These are phyloP conservation scores for Acanthosepion esculentum DNA, from an alignment of 2,888 invertebrate genomes.

Conservation along the genomic window DNA sequence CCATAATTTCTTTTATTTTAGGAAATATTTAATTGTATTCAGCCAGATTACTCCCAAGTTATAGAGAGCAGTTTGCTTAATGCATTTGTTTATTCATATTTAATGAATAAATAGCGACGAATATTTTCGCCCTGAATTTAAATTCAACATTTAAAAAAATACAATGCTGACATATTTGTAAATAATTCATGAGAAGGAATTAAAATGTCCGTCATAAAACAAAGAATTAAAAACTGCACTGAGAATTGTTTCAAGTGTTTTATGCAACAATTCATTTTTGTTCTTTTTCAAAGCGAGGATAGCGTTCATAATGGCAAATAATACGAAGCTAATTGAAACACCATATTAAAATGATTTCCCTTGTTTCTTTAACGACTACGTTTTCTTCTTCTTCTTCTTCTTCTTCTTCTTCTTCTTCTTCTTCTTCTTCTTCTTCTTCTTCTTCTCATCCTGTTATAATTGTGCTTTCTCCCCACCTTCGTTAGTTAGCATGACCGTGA, in stretches of 20 bases:
- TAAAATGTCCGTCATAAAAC: background rate
- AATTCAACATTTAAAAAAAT: background rate
- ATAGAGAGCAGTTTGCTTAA: background rate
- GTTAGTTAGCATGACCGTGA: too few species aligned
- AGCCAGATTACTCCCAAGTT: background rate
- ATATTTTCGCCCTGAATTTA: background rate
- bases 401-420: too few species aligned
- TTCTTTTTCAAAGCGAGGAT: background rate
- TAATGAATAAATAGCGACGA: background rate
- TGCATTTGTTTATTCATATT: background rate
- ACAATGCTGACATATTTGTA: background rate
- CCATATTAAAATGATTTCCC: background rate
- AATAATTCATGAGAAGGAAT: background rate
- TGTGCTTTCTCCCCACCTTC: too few species aligned
- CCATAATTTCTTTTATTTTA: background rate
- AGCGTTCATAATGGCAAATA: background rate
- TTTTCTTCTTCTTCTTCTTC: too few species aligned
- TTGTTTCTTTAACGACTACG: background rate
- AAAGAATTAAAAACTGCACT: background rate
- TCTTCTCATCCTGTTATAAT: too few species aligned
- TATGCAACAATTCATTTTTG: background rate
- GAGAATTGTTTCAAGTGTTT: background rate
- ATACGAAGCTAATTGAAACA: background rate
- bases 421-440: too few species aligned
- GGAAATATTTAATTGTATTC: background rate